Percentiles rank a stretch among this genome's conserved stretches.
Evolutionary conservation across 2,113 vertebrate genomes (phyloP).

Genomic region (Oostethus manadensis): DNA sequence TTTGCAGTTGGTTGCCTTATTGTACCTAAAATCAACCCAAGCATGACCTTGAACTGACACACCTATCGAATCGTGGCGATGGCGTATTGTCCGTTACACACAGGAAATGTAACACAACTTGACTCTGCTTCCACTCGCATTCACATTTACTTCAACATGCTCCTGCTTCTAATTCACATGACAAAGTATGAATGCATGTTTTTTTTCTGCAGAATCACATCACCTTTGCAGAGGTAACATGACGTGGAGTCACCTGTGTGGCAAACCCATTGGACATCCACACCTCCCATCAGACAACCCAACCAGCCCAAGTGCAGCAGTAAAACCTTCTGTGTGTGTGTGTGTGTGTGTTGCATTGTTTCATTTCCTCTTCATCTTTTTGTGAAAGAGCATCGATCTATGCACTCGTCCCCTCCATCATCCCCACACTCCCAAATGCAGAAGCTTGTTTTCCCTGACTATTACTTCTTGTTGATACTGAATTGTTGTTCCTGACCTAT

Average conservation of each 20-base stretch:
- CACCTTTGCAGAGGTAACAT: constrained; percentile 99
- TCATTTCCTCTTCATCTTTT: constrained; percentile 30
- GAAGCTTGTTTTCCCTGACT: no score
- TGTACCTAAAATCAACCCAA: no score
- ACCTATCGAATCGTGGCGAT: no score
- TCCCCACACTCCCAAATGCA: no score
- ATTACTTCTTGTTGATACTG: no score
- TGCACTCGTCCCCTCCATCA: no score
- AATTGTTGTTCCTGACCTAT: no score
- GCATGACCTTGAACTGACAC: no score
- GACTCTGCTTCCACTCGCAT: not conserved
- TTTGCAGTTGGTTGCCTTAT: no score
- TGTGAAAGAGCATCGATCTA: not conserved
- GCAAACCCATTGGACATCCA: constrained; percentile 92
- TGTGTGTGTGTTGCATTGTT: constrained; percentile 47
- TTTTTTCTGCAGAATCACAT: constrained; percentile 84
- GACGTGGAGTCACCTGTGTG: constrained; percentile 84
- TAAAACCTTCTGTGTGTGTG: constrained; percentile 32
- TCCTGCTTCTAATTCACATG: not conserved
- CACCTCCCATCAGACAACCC: constrained; percentile 85
- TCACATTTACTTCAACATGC: not conserved
- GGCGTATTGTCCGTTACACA: no score
- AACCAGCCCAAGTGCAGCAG: constrained; percentile 72
- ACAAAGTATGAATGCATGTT: not conserved
- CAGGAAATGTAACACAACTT: not conserved